Conservation (phyloP, 2,797 vertebrate species). For the Xenopus petersii region DNA sequence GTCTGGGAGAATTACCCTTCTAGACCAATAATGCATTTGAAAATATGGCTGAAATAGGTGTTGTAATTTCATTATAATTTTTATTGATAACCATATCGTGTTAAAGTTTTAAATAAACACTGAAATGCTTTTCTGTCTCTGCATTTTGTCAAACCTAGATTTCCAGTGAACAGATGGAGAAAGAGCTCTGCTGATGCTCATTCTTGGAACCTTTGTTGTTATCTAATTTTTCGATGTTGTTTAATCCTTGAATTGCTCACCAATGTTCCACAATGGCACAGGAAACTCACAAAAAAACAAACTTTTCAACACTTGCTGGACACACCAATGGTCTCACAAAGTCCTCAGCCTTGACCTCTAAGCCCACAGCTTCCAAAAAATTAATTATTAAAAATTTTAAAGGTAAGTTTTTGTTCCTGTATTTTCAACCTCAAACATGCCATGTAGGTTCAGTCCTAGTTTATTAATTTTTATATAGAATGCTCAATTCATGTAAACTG, state of each 20-base stretch:
- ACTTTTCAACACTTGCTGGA: slow-evolving; percentile 79
- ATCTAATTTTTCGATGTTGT: not conserved
- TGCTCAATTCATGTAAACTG: no score
- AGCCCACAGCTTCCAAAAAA: slow-evolving; percentile 65
- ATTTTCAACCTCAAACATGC: no score
- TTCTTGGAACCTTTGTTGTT: slow-evolving; percentile 11
- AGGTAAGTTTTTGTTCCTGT: slow-evolving; percentile 59
- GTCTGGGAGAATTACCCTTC: no score
- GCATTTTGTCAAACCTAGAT: not conserved
- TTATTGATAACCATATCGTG: no score
- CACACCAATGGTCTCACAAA: slow-evolving; percentile 85
- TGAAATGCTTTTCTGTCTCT: no score
- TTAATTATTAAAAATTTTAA: slow-evolving; percentile 78
- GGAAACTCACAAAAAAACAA: slow-evolving; percentile 79
- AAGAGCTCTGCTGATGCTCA: not conserved
- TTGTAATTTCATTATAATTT: no score
- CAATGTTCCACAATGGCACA: slow-evolving; percentile 74
- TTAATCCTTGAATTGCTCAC: slow-evolving; percentile 7
- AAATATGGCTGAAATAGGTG: no score
- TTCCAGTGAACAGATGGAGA: not conserved
- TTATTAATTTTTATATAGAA: no score
- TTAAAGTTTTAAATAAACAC: no score
- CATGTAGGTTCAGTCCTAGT: no score
- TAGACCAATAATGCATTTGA: no score
- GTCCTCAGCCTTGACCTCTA: slow-evolving; percentile 69